Percentiles rank a stretch among this genome's conserved stretches.
These are phyloP conservation scores for Hirundichthys speculiger DNA, from an alignment of 2,113 vertebrate genomes.

Conservation along the genomic window DNA sequence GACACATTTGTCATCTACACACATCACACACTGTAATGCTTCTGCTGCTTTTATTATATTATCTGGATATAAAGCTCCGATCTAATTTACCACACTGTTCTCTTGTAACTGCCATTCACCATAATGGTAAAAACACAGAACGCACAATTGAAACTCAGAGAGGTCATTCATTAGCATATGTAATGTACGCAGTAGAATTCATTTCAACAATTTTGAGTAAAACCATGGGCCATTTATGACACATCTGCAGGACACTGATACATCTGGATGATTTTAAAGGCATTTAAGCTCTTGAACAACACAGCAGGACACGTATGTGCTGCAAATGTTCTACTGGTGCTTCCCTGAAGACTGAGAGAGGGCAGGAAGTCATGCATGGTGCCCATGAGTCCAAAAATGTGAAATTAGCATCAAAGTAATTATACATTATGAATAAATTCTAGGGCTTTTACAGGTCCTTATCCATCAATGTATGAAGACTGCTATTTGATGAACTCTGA, in stretches of 20 bases:
- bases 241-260: slow-evolving; percentile 3
- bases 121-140: slow-evolving; percentile 17
- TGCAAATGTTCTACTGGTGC: too few species aligned
- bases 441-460: too few species aligned
- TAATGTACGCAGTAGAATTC: not conserved
- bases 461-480: too few species aligned
- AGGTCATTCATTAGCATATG: not conserved
- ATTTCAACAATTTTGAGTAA: not conserved
- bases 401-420: too few species aligned
- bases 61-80: slow-evolving; percentile 29
- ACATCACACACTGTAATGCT: slow-evolving; percentile 9
- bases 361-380: too few species aligned
- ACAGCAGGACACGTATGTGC: not conserved
- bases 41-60: slow-evolving; percentile 20
- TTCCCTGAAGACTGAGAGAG: too few species aligned
- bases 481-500: too few species aligned
- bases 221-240: not conserved
- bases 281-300: not conserved
- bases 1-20: slow-evolving; percentile 18
- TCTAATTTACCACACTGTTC: slow-evolving; percentile 25
- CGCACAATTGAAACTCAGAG: not conserved
- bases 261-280: not conserved
- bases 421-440: too few species aligned
- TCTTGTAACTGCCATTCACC: slow-evolving; percentile 24
- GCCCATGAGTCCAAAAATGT: too few species aligned